Evolutionary conservation across 2,797 vertebrate genomes (phyloP).

Genomic region (Poecilia wingei): DNA sequence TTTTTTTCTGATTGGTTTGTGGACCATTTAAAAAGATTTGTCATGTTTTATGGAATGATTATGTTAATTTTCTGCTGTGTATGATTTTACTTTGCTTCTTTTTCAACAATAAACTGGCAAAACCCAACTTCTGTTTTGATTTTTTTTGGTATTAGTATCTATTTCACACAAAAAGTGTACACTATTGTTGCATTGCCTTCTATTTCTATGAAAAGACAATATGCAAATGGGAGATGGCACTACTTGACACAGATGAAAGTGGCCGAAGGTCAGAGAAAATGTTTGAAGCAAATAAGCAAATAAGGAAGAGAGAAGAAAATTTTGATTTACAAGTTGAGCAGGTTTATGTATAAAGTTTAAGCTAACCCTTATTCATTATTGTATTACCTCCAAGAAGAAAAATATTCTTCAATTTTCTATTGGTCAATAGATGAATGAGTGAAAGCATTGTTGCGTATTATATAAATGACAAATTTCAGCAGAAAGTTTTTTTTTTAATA

Average conservation of each 20-base stretch:
- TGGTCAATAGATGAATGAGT: neutral
- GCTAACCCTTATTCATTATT: neutral
- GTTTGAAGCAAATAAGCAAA: neutral
- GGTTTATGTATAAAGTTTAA: neutral
- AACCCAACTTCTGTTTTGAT: slow-evolving; percentile 38
- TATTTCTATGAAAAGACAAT: neutral
- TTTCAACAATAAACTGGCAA: slow-evolving; percentile 81
- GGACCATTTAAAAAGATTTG: slow-evolving; percentile 78
- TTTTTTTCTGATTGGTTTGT: slow-evolving; percentile 70
- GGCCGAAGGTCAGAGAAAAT: neutral
- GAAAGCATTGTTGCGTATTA: neutral
- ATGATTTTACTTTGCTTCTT: slow-evolving; percentile 70
- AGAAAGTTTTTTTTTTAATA: neutral
- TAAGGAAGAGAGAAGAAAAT: neutral
- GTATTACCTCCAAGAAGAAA: neutral
- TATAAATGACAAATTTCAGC: neutral
- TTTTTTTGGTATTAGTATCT: neutral
- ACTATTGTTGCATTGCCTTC: neutral
- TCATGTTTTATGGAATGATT: slow-evolving; percentile 65
- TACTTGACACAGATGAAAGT: neutral
- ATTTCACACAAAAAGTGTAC: neutral
- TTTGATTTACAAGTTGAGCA: neutral
- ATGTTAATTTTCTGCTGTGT: slow-evolving; percentile 75
- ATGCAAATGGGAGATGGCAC: neutral
- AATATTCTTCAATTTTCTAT: neutral